Base-by-base conservation (phyloP, 1,140 invertebrate species). In the Phenacoccus solenopsis region DNA sequence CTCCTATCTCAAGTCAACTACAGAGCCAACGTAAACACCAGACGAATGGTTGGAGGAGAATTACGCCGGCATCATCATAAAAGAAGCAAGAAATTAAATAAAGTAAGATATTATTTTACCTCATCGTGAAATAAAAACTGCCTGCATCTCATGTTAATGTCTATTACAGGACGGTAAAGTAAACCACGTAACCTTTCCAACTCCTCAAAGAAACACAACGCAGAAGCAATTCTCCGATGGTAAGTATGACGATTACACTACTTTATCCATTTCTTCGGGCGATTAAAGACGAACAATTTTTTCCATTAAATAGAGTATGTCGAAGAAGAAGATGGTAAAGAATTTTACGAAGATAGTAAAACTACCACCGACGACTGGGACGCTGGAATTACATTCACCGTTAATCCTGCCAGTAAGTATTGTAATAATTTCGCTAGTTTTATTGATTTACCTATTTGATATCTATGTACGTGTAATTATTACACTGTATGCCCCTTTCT, bases 11-110 rank as follows among this genome's bases (percentile, higher is more conserved):
- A 89, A 72, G 89, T 94, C 75, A 94, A 93, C 80, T 94, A 95
- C 79, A 88, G 88, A 78, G 91, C 91, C 80, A 90, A 93, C 79
- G 89, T 93, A 85, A 94, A 95, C 76, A 92, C 94, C 38, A 83
- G 92, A 61, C 84, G 90, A 21, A 83, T 94, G 79, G 38, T 49
- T n/a, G 38, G 38, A 49, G 30, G 89, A 87, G 90, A 94, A 77
- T 86, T 88, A 73, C 88, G 90, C 76, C 88, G 91, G 80, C 85
- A 88, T 73, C 85, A 91, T 75, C 90, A 91, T 77, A 84, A 89
- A 74, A 87, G 88, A 78, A 90, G 90, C 82, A 88, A 90, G 77
- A 83, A 81, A 72, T 72, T 86, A 72, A 85, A 83, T 75, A 87
- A 25, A n/a, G 67, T 68, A 22, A 22, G 2, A 22, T 67, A 7